A percentile compares a stretch with the other conserved stretches of the same genome.
Conservation (phyloP, 2,113 vertebrate genomes). For the Neogale vison region DNA sequence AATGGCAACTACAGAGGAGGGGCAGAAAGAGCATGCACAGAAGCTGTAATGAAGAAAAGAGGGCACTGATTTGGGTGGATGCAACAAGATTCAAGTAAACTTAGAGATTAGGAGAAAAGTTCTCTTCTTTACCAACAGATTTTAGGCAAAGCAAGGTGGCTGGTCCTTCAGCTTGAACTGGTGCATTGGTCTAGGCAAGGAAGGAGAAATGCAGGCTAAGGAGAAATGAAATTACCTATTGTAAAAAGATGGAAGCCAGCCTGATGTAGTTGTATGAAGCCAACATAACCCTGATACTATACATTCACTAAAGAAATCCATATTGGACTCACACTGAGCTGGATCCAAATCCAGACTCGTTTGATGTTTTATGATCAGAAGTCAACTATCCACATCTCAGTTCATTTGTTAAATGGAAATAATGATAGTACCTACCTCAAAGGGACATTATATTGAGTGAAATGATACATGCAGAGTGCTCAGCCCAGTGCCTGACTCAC, state of each 20-base stretch:
- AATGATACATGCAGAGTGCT: not conserved
- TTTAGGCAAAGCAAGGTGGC: not conserved
- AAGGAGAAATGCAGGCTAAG: not conserved
- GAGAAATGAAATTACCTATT: slow-evolving; percentile 7
- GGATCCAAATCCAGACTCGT: not conserved
- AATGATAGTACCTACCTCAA: not conserved
- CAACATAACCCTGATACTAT: not conserved
- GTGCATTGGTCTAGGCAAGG: not conserved
- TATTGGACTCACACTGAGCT: not conserved
- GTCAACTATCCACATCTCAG: not conserved
- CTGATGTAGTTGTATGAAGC: not conserved
- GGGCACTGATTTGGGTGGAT: not conserved
- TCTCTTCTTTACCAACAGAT: not conserved
- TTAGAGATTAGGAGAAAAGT: not conserved
- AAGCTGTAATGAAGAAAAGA: not conserved
- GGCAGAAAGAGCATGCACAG: not conserved
- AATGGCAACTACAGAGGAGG: not conserved
- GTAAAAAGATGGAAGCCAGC: not conserved
- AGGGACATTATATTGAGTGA: not conserved
- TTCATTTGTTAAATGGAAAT: not conserved
- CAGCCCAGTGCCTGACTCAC: not conserved
- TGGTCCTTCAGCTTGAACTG: not conserved
- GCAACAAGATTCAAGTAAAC: not conserved
- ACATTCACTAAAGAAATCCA: not conserved
- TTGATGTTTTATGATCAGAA: not conserved